Base-by-base conservation (phyloP, 37 sponge, comb jelly and placozoan genomes). In the Agelas oroides region DNA sequence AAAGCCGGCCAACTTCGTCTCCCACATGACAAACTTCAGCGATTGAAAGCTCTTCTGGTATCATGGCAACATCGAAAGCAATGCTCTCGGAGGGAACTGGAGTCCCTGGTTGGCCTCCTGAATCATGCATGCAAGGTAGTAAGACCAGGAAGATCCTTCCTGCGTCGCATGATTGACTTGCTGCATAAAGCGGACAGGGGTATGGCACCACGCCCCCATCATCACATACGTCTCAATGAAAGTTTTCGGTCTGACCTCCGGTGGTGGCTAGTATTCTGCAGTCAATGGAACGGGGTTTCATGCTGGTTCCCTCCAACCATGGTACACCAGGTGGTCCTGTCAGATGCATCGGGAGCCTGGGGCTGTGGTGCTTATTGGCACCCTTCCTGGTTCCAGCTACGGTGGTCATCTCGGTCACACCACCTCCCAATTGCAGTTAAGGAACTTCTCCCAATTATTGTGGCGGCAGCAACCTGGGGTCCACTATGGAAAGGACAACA, bases 61-160 rank as follows among this genome's bases (percentile, higher is more conserved):
- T 27, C 24, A 13, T 62, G 64, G 64, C 24, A 27, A 11, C 5
- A 13, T 62, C 2, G 13, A 12, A 62, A 62, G 64, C 11, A 5
- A 6, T 62, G 64, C 64, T n/a, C 37, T 16, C 34, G 71, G 2
- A 2, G 71, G 23, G 71, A 70, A 33, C 12, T 70, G 38, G 71
- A 70, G 30, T 70, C 38, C 37, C 38, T 70, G 38, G 71, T 70
- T 5, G 71, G 71, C 6, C 71, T 35, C 8, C 12, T 70, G 23
- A 31, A 70, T n/a, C 71, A 70, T 70, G 71, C 71, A 23, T 31
- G 37, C 12, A 70, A 70, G 12, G 71, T 70, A 6, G 36, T 35
- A 5, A 11, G 71, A 5, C 36, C 71, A 35, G 71, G 71, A 5
- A 25, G 71, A 25, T 36, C 37, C 37, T 70, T 70, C 38, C 23